A percentile compares a stretch with the other conserved stretches of the same genome.
Conservation (phyloP, 2,113 vertebrate species). For the Sebastes fasciatus region DNA sequence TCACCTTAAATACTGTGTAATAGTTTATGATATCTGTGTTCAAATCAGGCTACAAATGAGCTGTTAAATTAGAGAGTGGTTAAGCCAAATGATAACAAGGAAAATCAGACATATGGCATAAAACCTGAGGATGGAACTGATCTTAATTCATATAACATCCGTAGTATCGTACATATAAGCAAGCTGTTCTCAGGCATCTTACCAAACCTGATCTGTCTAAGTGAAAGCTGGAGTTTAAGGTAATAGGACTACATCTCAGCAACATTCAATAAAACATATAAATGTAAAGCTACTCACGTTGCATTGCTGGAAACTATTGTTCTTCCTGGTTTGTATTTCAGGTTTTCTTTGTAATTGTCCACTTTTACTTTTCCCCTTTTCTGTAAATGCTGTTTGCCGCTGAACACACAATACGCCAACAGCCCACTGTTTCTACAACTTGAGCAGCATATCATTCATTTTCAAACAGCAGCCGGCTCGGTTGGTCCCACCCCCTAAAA, state of each 20-base stretch:
- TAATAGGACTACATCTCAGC: background rate
- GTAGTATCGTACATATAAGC: background rate
- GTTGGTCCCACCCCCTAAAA: conserved; percentile 60
- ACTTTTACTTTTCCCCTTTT: background rate
- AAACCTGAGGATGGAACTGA: background rate
- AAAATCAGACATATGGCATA: background rate
- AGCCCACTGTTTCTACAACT: conserved; percentile 41
- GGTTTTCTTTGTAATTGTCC: background rate
- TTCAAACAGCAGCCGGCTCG: conserved; percentile 79
- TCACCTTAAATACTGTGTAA: background rate
- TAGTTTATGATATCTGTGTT: background rate
- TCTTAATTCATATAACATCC: background rate
- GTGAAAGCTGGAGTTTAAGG: background rate
- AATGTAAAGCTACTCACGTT: conserved; percentile 63
- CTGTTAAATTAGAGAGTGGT: background rate
- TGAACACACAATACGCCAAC: background rate
- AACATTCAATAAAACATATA: background rate
- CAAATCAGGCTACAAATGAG: background rate
- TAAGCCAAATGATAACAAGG: background rate
- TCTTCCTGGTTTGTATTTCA: background rate
- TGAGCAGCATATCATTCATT: conserved; percentile 77
- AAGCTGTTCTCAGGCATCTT: background rate
- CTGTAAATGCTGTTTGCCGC: background rate
- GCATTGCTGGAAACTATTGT: conserved; percentile 54
- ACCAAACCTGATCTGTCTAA: background rate